Base-by-base conservation (phyloP, 2,797 vertebrate genomes). In the Peromyscus nudipes region DNA sequence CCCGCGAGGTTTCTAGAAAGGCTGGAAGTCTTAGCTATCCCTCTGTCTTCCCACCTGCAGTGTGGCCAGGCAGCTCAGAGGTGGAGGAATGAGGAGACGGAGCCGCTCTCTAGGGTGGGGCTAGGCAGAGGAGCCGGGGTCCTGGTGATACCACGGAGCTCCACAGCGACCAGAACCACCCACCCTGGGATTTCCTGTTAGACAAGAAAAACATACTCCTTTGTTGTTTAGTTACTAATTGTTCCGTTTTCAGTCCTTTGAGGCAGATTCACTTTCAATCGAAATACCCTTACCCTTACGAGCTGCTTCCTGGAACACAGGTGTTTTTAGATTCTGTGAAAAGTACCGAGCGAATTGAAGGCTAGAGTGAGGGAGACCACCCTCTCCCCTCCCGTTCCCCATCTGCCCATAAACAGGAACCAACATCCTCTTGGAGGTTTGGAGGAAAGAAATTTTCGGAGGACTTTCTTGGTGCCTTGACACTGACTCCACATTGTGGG, bases 161-260 rank as follows among this genome's bases (percentile, higher is more conserved):
- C 67, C 40, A 40, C 1, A 17, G 1, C 29, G 12, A 37, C 67
- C 82, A 69, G 79, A 82, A 57, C 65, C 29, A 55, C 62, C 73
- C 31, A 10, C 13, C 13, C 77, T 55, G 64, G 49, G n/a, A 40
- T 52, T 94, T 93, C 88, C 49, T 82, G 81, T 77, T 43, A 62
- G 7, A 4, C 12, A 52, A 93, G 94, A 84, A 95, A 94, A 96
- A 88, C 4, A 75, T 21, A 40, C 76, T 57, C 37, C 9, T 93
- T 95, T 87, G 64, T 87, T 55, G 76, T 77, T 85, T 31, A 71
- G 55, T 77, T 93, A 57, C 83, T 49, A 21, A 49, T 43, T 17
- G 62, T 64, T 94, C 77, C n/a, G 7, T 46, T 88, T 95, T 82
- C 73, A 96, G 34, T 88, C 67, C 55, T 80, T 84, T 83, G 65